phyloP scores from a whole-genome alignment of 1,140 invertebrate genomes.

The Bombyx mori region DNA sequence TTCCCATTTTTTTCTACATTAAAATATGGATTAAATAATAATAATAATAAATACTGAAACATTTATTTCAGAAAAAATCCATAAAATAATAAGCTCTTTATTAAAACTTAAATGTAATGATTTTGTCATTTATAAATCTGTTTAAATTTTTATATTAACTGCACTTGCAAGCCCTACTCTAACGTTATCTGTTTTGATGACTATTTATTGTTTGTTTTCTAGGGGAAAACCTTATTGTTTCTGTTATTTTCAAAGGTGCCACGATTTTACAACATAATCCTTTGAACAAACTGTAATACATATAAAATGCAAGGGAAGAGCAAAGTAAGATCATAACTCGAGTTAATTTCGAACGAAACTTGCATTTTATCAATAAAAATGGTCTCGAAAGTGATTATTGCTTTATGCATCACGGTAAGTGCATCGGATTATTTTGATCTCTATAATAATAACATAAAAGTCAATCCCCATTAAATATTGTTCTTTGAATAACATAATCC shows the following conservation, averaged over 20 bases:
- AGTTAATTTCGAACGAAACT: slow-evolving; percentile 14
- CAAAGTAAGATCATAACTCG: slow-evolving; percentile 6
- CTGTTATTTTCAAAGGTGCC: slow-evolving; percentile 23
- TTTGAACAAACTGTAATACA: slow-evolving; percentile 25
- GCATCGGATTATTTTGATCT: background rate
- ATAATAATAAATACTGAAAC: too few species aligned
- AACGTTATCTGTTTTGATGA: slow-evolving; percentile 32
- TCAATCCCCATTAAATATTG: too few species aligned
- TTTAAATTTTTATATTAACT: too few species aligned
- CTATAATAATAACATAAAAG: too few species aligned
- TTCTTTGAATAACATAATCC: too few species aligned
- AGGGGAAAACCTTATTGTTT: slow-evolving; percentile 43
- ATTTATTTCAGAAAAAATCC: too few species aligned
- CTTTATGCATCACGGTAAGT: slow-evolving; percentile 21
- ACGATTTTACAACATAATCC: slow-evolving; percentile 30
- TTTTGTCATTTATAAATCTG: too few species aligned
- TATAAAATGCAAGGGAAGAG: slow-evolving; percentile 30
- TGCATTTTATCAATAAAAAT: slow-evolving; percentile 13
- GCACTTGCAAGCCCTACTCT: too few species aligned
- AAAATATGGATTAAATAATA: too few species aligned
- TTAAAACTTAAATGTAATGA: too few species aligned
- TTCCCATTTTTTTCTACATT: too few species aligned
- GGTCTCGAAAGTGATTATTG: slow-evolving; percentile 20
- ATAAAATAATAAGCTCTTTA: too few species aligned
- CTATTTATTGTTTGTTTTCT: slow-evolving; percentile 20